These are phyloP conservation scores for Cacatua alba DNA, from an alignment of 2,113 vertebrate genomes.

Conservation along the genomic window DNA sequence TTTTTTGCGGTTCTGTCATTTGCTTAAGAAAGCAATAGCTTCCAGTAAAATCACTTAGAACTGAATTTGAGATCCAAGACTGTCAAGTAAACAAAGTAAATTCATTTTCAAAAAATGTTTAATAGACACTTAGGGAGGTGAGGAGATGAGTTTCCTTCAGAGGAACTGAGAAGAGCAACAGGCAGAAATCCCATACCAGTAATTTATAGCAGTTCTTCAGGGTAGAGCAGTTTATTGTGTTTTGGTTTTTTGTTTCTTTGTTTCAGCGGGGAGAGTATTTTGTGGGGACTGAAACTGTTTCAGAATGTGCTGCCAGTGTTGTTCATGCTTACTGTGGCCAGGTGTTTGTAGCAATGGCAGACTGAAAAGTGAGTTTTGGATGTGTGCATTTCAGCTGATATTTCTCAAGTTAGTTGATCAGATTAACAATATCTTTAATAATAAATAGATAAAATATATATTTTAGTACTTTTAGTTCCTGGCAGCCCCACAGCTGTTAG, in stretches of 20 bases:
- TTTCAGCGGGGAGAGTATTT: background rate
- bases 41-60: background rate
- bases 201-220: background rate
- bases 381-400: background rate
- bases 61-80: background rate
- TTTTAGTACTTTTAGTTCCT: slow-evolving; percentile 21
- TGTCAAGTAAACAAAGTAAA: background rate
- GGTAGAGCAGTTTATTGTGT: background rate
- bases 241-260: background rate
- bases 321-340: background rate
- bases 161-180: background rate
- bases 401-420: background rate
- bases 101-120: background rate
- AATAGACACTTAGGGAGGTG: background rate
- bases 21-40: background rate
- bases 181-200: background rate
- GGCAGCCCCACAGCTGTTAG: slow-evolving; percentile 27
- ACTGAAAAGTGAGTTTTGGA: background rate
- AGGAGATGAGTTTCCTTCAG: background rate
- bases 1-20: background rate
- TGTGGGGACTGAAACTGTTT: background rate
- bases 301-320: background rate
- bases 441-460: slow-evolving; percentile 1
- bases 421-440: background rate
- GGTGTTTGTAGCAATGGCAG: background rate